These are phyloP conservation scores for Steromphala cineraria DNA, from an alignment of 2,888 invertebrate genomes.

Conservation along the genomic window DNA sequence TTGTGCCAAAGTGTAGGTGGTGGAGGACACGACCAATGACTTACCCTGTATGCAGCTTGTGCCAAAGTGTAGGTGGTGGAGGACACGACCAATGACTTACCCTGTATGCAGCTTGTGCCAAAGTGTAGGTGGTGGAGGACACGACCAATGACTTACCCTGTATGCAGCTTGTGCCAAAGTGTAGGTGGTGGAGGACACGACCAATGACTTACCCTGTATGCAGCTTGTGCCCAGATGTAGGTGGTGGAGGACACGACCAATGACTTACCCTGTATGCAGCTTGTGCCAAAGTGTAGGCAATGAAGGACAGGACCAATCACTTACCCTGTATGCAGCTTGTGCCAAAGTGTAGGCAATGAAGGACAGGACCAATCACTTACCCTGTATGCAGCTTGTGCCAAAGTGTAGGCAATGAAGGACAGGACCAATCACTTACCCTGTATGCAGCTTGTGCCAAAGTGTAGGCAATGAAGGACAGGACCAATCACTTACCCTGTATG, in stretches of 20 bases:
- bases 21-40: constrained; percentile 59
- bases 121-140: constrained; percentile 68
- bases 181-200: constrained; percentile 65
- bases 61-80: constrained; percentile 72
- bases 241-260: constrained; percentile 64
- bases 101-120: constrained; percentile 72
- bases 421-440: no score
- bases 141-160: no score
- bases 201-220: no score
- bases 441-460: constrained; percentile 73
- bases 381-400: constrained; percentile 72
- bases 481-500: no score
- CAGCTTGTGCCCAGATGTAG: constrained; percentile 72
- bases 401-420: constrained; percentile 68
- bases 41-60: constrained; percentile 71
- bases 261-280: constrained; percentile 73
- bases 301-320: constrained; percentile 59
- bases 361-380: no score
- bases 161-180: constrained; percentile 73
- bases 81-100: no score
- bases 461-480: constrained; percentile 65
- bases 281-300: constrained; percentile 72
- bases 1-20: constrained; percentile 72
- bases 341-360: constrained; percentile 72
- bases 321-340: constrained; percentile 71